Conservation (phyloP, 2,888 invertebrate genomes). For the Chrysopilus asiliformis region DNA sequence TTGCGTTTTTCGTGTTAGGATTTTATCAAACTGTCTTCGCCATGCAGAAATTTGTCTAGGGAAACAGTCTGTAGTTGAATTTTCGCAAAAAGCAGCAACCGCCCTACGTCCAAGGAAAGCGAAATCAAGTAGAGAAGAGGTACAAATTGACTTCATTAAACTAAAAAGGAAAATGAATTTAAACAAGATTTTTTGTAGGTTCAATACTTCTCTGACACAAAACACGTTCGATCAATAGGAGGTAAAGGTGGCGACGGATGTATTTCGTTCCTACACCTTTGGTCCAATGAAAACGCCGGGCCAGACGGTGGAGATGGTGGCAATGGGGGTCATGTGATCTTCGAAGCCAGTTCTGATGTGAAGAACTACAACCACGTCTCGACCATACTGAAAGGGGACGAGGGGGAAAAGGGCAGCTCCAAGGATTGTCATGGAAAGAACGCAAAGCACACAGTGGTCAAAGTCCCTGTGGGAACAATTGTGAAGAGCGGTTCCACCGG, state of each 20-base stretch:
- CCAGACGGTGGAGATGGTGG: conserved; percentile 97
- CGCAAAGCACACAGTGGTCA: conserved; percentile 52
- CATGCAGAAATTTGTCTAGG: not conserved
- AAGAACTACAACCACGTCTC: conserved; percentile 57
- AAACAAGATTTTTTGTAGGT: conserved; percentile 27
- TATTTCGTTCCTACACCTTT: conserved; percentile 71
- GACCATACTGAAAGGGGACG: conserved; percentile 44
- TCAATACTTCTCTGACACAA: conserved; percentile 59
- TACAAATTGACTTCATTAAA: conserved; percentile 19
- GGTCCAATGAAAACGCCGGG: conserved; percentile 77
- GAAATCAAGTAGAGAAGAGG: conserved; percentile 35
- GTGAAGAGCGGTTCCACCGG: conserved; percentile 45
- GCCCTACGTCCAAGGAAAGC: conserved; percentile 37
- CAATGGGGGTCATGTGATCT: conserved; percentile 85
- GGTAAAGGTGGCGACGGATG: conserved; percentile 92
- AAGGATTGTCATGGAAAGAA: conserved; percentile 75
- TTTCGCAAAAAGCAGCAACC: conserved; percentile 22
- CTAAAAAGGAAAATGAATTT: not conserved
- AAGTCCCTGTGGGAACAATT: conserved; percentile 75
- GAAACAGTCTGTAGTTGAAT: not conserved
- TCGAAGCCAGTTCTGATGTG: conserved; percentile 52
- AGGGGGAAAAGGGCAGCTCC: conserved; percentile 59
- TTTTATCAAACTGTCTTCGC: not conserved
- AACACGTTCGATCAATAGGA: conserved; percentile 51
- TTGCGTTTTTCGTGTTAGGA: not conserved